phyloP scores from a whole-genome alignment of 2,113 vertebrate species.

The Heterotilapia buettikoferi region DNA sequence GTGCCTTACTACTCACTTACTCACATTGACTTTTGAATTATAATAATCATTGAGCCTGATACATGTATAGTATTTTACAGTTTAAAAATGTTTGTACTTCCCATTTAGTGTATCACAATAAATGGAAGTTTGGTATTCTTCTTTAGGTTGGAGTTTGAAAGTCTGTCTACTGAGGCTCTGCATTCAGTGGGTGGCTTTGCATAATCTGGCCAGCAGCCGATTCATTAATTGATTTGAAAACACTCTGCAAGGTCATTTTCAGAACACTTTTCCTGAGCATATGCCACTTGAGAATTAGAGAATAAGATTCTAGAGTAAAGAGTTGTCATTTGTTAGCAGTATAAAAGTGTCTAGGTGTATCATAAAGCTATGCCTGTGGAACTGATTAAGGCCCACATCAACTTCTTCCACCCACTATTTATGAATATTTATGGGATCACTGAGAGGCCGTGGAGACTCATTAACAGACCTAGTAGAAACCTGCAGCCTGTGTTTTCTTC shows the following conservation, averaged over 20 bases:
- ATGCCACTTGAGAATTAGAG: not conserved
- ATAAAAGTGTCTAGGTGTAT: not conserved
- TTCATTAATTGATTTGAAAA: not conserved
- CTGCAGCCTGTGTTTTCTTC: not conserved
- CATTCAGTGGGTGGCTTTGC: not conserved
- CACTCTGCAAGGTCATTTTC: not conserved
- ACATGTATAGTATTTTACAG: not conserved
- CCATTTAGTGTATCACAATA: not conserved
- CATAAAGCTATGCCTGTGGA: not conserved
- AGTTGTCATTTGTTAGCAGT: not conserved
- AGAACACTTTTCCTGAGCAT: not conserved
- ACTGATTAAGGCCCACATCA: not conserved
- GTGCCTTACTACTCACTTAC: not conserved
- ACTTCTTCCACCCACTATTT: not conserved
- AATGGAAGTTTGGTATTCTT: not conserved
- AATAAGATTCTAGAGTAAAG: not conserved
- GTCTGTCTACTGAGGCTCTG: not conserved
- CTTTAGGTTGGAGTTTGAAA: not conserved
- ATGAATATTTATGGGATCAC: conserved; percentile 19
- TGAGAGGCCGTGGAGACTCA: not conserved
- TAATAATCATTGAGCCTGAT: not conserved
- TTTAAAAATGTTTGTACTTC: not conserved
- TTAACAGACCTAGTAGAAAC: not conserved
- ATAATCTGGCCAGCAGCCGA: not conserved
- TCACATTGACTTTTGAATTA: not conserved